Percentiles rank a stretch among this genome's conserved stretches.
Conservation (phyloP, 2,113 vertebrate species). For the Myotis brandtii region DNA sequence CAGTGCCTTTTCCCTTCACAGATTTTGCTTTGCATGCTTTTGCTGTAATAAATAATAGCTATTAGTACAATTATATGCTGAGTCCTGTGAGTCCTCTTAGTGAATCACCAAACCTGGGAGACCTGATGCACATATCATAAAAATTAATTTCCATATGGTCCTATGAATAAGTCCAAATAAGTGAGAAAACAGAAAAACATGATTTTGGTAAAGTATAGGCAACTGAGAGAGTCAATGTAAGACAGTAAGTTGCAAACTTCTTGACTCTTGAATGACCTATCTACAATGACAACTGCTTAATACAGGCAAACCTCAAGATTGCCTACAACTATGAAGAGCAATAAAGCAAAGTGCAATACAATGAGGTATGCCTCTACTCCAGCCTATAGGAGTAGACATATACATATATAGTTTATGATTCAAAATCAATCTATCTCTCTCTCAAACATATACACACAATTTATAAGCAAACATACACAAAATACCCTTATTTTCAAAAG, state of each 20-base stretch:
- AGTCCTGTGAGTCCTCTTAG: background rate
- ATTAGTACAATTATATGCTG: background rate
- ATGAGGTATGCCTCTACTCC: background rate
- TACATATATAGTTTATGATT: background rate
- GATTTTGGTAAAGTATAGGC: background rate
- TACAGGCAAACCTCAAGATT: background rate
- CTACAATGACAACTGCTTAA: background rate
- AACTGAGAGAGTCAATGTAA: background rate
- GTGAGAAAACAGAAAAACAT: conserved; percentile 2
- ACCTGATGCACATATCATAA: background rate
- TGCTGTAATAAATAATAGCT: background rate
- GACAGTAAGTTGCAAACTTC: background rate
- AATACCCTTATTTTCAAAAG: conserved; percentile 23
- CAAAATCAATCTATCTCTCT: background rate
- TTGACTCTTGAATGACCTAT: background rate
- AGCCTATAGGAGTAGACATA: background rate
- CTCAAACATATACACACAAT: background rate
- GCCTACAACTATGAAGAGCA: background rate
- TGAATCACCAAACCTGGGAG: background rate
- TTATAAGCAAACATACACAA: conserved; percentile 12
- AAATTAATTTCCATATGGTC: background rate
- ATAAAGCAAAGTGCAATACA: background rate
- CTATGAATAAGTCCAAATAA: conserved; percentile 37
- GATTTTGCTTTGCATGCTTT: conserved; percentile 11
- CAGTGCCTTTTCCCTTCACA: background rate